Evolutionary conservation across 2,797 vertebrate species (phyloP), one percentile per base, ranked within the genome.

Genomic region (Danio kyathit): DNA sequence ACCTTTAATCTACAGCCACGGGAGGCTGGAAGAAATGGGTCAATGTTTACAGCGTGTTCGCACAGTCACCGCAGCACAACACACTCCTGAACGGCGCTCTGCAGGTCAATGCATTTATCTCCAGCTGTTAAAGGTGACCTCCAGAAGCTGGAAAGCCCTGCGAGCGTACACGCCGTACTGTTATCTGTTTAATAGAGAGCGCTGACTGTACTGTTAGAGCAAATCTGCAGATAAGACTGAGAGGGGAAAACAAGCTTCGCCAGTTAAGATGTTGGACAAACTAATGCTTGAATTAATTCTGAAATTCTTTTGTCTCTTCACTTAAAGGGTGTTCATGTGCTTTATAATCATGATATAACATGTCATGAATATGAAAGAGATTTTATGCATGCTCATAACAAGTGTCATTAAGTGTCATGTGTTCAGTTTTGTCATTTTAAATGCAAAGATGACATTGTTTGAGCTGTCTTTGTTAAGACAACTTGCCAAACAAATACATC

Each of bases 1-100:
- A 70, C 44, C 29, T 14, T 64, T 84, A 79, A 80, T 81, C 46
- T 77, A 75, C 51, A 78, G 70, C 74, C 52, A 40, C 59, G 7
- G 54, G 46, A 74, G 70, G 59, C 65, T 40, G 57, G 51, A 12
- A 46, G 44, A 79, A 67, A 76, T 77, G 72, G 59, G 46, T 72
- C 46, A 70, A 9, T 38, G 48, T 69, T 76, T 67, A 65, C n/a
- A 52, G 44, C 43, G 14, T 40, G 38, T 75, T n/a, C 3, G 56
- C 49, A 13, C 49, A 56, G 38, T 74, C 43, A 8, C 21, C 11
- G 44, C 17, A 41, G 49, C 48, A 41, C 67, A 16, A 14, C 44
- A 9, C 57, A 61, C 9, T 49, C 14, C 0, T 63, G 44, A 41
- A 38, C 46, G 16, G 57, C 21, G 70, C 67, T 41, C 49, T 74